Conservation (phyloP, 2,888 invertebrate species). For the Nipponacmea schrenckii region DNA sequence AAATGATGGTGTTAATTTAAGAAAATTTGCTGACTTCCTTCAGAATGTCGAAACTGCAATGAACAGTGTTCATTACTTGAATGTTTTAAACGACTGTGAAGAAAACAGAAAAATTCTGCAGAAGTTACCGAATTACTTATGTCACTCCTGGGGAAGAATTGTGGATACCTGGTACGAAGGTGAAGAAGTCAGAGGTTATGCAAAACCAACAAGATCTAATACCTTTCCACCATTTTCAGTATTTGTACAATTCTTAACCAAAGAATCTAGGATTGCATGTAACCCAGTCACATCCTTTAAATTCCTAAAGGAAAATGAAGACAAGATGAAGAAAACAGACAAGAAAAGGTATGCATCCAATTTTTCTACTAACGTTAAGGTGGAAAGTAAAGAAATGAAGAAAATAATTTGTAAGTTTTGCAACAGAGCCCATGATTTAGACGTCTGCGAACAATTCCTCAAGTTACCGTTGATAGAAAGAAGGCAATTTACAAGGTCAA, state of each 20-base stretch:
- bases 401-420: background rate
- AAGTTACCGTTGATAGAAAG: background rate
- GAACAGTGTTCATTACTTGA: background rate
- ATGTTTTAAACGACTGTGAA: background rate
- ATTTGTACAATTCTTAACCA: background rate
- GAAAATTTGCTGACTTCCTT: background rate
- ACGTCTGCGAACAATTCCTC: background rate
- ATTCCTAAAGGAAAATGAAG: background rate
- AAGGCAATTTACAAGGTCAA: background rate
- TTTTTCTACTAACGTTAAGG: too few species aligned
- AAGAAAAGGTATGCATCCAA: too few species aligned
- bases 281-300: background rate
- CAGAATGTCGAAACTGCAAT: background rate
- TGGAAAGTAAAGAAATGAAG: background rate
- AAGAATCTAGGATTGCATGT: background rate
- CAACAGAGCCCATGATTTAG: background rate
- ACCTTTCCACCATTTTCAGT: background rate
- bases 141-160: background rate
- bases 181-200: background rate
- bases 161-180: background rate
- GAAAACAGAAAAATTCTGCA: background rate
- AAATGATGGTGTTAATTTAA: background rate
- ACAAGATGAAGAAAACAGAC: too few species aligned
- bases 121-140: background rate
- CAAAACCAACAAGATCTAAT: too few species aligned